These are phyloP conservation scores for Glyphotaelius pellucidus DNA, from an alignment of 2,888 invertebrate species.

Conservation along the genomic window DNA sequence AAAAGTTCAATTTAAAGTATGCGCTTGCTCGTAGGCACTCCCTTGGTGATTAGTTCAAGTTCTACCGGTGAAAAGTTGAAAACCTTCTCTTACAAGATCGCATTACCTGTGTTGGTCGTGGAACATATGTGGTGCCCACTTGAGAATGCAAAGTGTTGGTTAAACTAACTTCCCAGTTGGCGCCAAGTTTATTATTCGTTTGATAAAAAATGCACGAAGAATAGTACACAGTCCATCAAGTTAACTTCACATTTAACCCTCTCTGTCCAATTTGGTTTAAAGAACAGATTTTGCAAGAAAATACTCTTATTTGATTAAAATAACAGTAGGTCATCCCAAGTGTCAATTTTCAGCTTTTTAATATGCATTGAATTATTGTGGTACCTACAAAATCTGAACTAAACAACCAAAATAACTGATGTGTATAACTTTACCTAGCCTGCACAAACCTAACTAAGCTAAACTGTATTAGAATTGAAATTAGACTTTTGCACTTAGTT, in stretches of 20 bases:
- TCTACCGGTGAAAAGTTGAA: neutral
- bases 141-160: neutral
- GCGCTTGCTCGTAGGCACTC: neutral
- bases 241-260: neutral
- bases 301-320: neutral
- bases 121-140: neutral
- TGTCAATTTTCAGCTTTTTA: too few relatives aligned
- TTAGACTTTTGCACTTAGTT: too few relatives aligned
- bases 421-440: too few relatives aligned
- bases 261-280: neutral
- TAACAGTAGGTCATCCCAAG: too few relatives aligned
- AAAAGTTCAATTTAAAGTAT: neutral
- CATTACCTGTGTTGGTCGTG: neutral
- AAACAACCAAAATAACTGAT: too few relatives aligned
- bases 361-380: too few relatives aligned
- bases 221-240: neutral
- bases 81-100: neutral
- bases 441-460: too few relatives aligned
- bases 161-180: neutral
- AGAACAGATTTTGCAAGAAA: neutral
- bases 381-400: too few relatives aligned
- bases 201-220: neutral
- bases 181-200: neutral
- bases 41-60: neutral
- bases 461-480: too few relatives aligned